A percentile compares a stretch with the other conserved stretches of the same genome.
Evolutionary conservation across 2,888 invertebrate species (phyloP).

Genomic region (Brachynemurus nebulosus): DNA sequence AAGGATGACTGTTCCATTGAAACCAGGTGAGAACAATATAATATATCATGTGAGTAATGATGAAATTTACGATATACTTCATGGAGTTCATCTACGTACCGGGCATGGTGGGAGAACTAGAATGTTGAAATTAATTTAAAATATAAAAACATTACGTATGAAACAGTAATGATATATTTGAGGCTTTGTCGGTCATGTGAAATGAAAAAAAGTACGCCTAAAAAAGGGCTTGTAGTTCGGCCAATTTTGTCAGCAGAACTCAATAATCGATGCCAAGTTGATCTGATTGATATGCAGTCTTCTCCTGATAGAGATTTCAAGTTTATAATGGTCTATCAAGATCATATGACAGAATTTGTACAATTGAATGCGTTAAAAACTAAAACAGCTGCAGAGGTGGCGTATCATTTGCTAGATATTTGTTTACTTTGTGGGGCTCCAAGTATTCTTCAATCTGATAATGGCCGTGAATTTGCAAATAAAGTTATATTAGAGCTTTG

Average conservation of each 20-base stretch:
- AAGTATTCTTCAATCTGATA: conserved; percentile 23
- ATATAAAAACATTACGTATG: neutral
- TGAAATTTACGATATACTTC: neutral
- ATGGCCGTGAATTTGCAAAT: conserved; percentile 23
- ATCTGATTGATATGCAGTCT: conserved; percentile 26
- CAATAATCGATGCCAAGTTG: conserved; percentile 17
- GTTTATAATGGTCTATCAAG: conserved; percentile 27
- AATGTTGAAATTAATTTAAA: neutral
- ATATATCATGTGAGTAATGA: neutral
- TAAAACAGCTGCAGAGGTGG: conserved; percentile 25
- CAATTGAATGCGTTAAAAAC: conserved; percentile 20
- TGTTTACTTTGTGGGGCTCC: conserved; percentile 26
- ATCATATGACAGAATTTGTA: conserved; percentile 26
- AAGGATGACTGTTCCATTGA: too few relatives aligned
- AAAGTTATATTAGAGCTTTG: conserved; percentile 19
- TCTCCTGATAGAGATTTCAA: conserved; percentile 22
- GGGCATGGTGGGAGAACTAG: neutral
- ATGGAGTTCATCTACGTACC: neutral
- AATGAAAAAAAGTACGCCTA: neutral
- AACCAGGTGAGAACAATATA: neutral
- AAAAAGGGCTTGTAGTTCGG: neutral
- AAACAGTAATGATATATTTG: neutral
- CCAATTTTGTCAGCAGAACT: neutral
- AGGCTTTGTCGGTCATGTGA: neutral
- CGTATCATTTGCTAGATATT: conserved; percentile 25